Percentiles rank a stretch among this genome's conserved stretches.
These are phyloP conservation scores for Lypha dubia DNA, from an alignment of 2,888 invertebrate genomes.

Conservation along the genomic window DNA sequence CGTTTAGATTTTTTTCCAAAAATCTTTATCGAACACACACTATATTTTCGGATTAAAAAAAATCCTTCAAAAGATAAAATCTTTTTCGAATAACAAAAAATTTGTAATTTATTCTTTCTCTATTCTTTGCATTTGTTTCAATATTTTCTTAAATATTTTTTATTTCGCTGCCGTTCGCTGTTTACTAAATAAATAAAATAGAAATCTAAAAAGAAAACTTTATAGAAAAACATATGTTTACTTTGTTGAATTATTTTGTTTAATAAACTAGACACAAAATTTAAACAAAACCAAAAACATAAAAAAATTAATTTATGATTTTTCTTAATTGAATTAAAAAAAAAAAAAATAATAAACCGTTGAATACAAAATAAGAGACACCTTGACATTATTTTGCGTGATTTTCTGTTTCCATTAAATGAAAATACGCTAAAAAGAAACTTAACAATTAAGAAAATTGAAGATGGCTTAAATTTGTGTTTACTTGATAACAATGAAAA, in stretches of 20 bases:
- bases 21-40: too few species aligned
- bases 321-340: slow-evolving; percentile 13
- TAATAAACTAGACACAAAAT: background rate
- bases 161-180: background rate
- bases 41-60: background rate
- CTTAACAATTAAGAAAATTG: background rate
- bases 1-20: too few species aligned
- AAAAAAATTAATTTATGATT: slow-evolving; percentile 6
- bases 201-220: background rate
- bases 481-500: background rate
- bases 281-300: background rate
- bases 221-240: background rate
- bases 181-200: background rate
- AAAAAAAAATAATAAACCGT: background rate
- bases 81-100: background rate
- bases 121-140: background rate
- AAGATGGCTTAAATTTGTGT: background rate
- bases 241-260: background rate
- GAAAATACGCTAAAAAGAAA: background rate
- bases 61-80: background rate
- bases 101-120: background rate
- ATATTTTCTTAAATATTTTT: slow-evolving; percentile 4
- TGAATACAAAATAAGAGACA: slow-evolving; percentile 4
- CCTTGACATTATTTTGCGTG: slow-evolving; percentile 4
- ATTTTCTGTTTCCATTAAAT: background rate